phyloP scores from a whole-genome alignment of 2,888 invertebrate genomes.

The Macaria liturata region DNA sequence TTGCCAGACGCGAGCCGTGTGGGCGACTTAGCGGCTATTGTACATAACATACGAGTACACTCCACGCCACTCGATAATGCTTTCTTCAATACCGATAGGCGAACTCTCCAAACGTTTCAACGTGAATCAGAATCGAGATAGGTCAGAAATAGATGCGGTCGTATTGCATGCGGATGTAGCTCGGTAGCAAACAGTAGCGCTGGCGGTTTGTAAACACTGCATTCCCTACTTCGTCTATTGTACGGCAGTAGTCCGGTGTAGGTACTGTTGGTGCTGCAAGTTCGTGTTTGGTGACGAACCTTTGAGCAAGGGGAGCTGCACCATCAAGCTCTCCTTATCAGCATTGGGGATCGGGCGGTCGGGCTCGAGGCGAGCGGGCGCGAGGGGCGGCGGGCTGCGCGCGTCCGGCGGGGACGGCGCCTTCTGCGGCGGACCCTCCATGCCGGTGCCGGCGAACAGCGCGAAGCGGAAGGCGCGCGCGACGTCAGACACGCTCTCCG shows the following conservation, averaged over 20 bases:
- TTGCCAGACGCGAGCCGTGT: conserved; percentile 40
- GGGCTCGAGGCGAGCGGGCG: conserved; percentile 55
- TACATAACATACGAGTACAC: conserved; percentile 25
- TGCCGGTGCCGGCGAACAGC: conserved; percentile 63
- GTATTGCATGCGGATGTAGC: conserved; percentile 46
- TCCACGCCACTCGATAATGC: conserved; percentile 28
- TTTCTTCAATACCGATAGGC: conserved; percentile 24
- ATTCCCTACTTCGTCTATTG: conserved; percentile 23
- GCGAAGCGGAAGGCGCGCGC: conserved; percentile 79
- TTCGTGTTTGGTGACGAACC: conserved; percentile 61
- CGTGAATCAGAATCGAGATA: conserved; percentile 28
- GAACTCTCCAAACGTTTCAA: conserved; percentile 28
- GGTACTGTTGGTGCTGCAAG: neutral
- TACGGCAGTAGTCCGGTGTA: no score
- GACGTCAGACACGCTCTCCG: conserved; percentile 76
- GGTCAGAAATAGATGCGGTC: conserved; percentile 49
- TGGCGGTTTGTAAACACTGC: conserved; percentile 52
- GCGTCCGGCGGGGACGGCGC: conserved; percentile 73
- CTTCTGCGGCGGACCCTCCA: conserved; percentile 72
- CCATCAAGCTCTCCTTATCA: conserved; percentile 75
- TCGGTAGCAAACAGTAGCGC: conserved; percentile 40
- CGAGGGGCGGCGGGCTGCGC: conserved; percentile 69
- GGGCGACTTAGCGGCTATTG: conserved; percentile 40
- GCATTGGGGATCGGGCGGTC: conserved; percentile 60
- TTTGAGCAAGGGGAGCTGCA: conserved; percentile 79